A percentile compares a stretch with the other conserved stretches of the same genome.
Conservation (phyloP, 2,888 invertebrate species). For the Euzetes globulus region DNA sequence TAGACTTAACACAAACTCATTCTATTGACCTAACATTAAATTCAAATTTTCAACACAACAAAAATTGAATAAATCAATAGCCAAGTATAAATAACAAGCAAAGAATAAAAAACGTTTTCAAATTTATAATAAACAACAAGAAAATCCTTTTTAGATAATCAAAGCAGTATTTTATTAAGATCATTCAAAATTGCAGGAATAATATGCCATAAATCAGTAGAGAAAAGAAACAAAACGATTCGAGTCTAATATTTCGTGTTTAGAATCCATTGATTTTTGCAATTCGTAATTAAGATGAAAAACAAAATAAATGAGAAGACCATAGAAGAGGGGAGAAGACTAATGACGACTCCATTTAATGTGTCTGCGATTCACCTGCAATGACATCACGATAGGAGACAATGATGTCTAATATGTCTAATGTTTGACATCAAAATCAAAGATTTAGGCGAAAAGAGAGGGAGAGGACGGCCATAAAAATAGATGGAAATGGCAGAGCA, state of each 20-base stretch:
- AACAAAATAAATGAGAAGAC: neutral
- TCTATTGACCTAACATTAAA: conserved; percentile 24
- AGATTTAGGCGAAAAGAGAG: neutral
- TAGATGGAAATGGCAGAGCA: no score
- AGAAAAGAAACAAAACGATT: no score
- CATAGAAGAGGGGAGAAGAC: neutral
- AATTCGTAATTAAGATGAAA: neutral
- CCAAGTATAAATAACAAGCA: neutral
- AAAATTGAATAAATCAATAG: neutral
- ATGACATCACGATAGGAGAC: conserved; percentile 11
- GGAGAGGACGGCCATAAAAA: neutral
- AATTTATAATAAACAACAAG: no score
- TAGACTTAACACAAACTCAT: conserved; percentile 8
- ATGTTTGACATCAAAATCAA: neutral
- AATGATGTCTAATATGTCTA: conserved; percentile 16
- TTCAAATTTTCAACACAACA: conserved; percentile 7
- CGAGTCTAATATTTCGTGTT: neutral
- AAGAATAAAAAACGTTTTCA: neutral
- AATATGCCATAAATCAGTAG: no score
- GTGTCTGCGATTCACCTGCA: conserved; percentile 20
- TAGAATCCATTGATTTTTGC: neutral
- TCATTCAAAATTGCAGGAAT: no score
- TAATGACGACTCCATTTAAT: neutral
- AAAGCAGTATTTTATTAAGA: no score
- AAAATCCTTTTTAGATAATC: no score